Evolutionary conservation across 1,140 invertebrate species (phyloP).

Genomic region (Mesaphorura yosii): DNA sequence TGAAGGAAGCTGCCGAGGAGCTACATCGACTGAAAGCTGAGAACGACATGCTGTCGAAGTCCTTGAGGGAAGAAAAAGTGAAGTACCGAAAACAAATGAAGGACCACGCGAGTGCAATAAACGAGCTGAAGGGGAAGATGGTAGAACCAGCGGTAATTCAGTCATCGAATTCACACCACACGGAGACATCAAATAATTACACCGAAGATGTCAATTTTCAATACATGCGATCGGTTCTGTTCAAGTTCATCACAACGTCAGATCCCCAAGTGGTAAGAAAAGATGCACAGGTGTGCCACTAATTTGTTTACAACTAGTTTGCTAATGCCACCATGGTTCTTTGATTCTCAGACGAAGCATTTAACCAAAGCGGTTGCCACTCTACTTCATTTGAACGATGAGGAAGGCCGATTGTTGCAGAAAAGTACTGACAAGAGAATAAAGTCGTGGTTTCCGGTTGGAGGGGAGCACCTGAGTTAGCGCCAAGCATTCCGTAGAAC

Average conservation of each 20-base stretch:
- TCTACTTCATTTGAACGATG: conserved; percentile 65
- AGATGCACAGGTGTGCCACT: not conserved
- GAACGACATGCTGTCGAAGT: no score
- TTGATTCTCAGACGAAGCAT: conserved; percentile 62
- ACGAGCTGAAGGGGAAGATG: no score
- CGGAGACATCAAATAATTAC: not conserved
- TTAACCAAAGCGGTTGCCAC: conserved; percentile 75
- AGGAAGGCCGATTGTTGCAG: conserved; percentile 45
- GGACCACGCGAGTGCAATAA: no score
- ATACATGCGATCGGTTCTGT: conserved; percentile 28
- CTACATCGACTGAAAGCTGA: no score
- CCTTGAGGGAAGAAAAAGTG: no score
- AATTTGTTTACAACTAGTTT: not conserved
- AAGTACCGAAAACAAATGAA: no score
- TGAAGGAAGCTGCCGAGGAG: no score
- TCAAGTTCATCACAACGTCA: conserved; percentile 26
- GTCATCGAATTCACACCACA: not conserved
- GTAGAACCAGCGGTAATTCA: conserved; percentile 9
- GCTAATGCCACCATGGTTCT: not conserved
- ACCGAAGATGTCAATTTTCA: conserved; percentile 26
- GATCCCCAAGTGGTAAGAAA: conserved; percentile 29
- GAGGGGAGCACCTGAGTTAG: no score
- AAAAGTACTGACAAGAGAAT: conserved; percentile 3
- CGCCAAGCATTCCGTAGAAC: no score
- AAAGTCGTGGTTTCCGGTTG: not conserved